Evolutionary conservation across 2,797 vertebrate species (phyloP).

Genomic region (Macropus fuliginosus): DNA sequence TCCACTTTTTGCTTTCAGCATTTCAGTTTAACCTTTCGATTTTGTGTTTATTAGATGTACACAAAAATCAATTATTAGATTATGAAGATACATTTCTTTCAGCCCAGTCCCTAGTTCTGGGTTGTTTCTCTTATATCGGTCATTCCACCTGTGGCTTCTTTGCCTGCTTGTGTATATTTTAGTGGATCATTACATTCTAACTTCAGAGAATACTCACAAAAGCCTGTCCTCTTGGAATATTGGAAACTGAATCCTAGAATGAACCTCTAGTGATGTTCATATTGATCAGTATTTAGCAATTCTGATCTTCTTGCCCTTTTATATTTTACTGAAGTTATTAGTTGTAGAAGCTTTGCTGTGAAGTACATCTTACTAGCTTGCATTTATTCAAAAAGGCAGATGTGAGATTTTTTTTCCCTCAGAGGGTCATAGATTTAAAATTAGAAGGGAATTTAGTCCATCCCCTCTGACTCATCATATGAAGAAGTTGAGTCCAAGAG

Average conservation of each 20-base stretch:
- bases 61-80: background rate
- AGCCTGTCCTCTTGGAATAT: background rate
- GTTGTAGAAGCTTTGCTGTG: conserved; percentile 18
- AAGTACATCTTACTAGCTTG: background rate
- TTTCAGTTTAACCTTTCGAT: background rate
- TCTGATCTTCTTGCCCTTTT: background rate
- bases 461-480: background rate
- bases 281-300: background rate
- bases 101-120: rapidly evolving
- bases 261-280: background rate
- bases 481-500: background rate
- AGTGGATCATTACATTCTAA: background rate
- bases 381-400: conserved; percentile 12
- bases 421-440: background rate
- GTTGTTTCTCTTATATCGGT: background rate
- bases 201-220: background rate
- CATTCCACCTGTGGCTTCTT: background rate
- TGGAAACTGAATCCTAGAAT: background rate
- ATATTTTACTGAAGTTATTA: background rate
- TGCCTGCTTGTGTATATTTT: background rate
- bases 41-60: rapidly evolving
- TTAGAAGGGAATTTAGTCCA: background rate
- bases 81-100: background rate
- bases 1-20: background rate
- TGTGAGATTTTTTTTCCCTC: background rate